Conservation (phyloP, 2,113 vertebrate genomes). For the Chloebia gouldiae region DNA sequence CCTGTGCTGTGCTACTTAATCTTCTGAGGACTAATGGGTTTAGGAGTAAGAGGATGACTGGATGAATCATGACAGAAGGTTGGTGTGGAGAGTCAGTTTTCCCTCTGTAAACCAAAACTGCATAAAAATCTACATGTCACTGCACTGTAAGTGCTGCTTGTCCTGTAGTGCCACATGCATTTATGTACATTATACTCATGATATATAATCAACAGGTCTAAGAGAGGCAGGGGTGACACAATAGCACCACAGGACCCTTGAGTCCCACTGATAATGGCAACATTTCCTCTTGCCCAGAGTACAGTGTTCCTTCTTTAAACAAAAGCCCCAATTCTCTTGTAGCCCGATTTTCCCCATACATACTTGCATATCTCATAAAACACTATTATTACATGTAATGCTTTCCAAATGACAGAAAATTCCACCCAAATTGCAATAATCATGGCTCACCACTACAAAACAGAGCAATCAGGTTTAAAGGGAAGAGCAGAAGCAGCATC, state of each 20-base stretch:
- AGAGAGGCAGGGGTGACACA: neutral
- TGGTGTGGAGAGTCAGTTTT: neutral
- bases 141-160: neutral
- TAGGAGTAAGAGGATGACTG: neutral
- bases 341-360: neutral
- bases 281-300: neutral
- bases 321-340: neutral
- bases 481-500: neutral
- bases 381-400: neutral
- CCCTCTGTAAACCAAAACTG: neutral
- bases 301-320: neutral
- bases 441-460: neutral
- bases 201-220: neutral
- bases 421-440: neutral
- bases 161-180: neutral
- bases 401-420: neutral
- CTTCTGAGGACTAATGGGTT: neutral
- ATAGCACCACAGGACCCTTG: neutral
- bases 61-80: neutral
- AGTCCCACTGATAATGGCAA: neutral
- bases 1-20: neutral
- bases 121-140: neutral
- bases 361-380: neutral
- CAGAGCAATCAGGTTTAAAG: neutral
- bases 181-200: neutral